Percentiles rank a stretch among this genome's conserved stretches.
Conservation (phyloP, 2,888 invertebrate genomes). For the Trichopria drosophilae region DNA sequence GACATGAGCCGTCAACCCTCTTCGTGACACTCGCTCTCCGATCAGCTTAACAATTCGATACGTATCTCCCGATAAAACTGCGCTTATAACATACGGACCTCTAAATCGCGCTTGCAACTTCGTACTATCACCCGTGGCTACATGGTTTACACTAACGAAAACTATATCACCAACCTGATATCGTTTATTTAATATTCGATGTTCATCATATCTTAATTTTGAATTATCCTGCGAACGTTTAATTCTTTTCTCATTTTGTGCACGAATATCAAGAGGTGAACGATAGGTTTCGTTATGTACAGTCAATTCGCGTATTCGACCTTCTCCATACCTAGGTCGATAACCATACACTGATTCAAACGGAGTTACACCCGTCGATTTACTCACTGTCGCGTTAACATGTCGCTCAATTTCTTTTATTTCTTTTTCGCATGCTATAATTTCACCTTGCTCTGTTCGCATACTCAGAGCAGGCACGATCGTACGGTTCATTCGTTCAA, state of each 20-base stretch:
- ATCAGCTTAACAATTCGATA: no score
- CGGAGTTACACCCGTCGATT: constrained; percentile 16
- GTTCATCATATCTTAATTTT: constrained; percentile 24
- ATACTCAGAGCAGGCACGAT: constrained; percentile 10
- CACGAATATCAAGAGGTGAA: constrained; percentile 2
- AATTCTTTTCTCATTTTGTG: neutral
- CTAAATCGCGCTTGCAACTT: constrained; percentile 11
- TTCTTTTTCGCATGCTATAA: no score
- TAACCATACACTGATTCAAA: constrained; percentile 23
- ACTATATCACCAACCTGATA: constrained; percentile 23
- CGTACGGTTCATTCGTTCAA: constrained; percentile 19
- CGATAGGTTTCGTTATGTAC: constrained; percentile 8
- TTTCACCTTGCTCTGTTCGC: no score
- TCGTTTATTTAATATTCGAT: no score
- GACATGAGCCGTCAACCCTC: no score
- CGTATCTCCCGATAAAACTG: constrained; percentile 6
- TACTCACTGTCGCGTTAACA: constrained; percentile 13
- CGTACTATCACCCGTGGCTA: constrained; percentile 18
- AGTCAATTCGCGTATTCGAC: constrained; percentile 2
- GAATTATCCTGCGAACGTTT: constrained; percentile 12
- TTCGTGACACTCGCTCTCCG: no score
- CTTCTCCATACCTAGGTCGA: constrained; percentile 9
- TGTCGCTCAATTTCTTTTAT: constrained; percentile 14
- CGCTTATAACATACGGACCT: constrained; percentile 7
- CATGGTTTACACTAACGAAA: constrained; percentile 7